A percentile compares a stretch with the other conserved stretches of the same genome.
Evolutionary conservation across 2,113 vertebrate genomes (phyloP).

Genomic region (Neodon shergylaensis): DNA sequence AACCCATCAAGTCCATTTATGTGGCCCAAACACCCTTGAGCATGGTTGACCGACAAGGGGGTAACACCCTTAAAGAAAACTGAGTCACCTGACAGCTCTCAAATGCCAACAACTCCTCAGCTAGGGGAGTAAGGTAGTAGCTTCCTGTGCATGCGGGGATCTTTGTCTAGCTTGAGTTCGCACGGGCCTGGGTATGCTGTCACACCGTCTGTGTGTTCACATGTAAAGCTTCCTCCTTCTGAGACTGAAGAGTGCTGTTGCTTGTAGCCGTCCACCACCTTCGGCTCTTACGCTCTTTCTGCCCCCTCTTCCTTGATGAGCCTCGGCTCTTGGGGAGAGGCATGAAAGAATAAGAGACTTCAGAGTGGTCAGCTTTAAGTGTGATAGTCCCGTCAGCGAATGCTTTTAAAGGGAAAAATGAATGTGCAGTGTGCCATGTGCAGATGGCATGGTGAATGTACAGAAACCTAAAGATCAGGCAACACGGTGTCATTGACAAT

Average conservation of each 20-base stretch:
- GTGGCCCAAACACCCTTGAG: not conserved
- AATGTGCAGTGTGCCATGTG: fast-evolving
- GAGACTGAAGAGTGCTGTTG: not conserved
- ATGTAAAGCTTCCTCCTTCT: too few relatives aligned
- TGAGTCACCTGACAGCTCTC: not conserved
- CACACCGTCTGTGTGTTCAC: not conserved
- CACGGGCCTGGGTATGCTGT: not conserved
- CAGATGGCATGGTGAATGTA: too few relatives aligned
- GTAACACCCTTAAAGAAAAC: not conserved
- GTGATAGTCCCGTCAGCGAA: not conserved
- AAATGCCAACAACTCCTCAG: not conserved
- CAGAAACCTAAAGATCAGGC: not conserved
- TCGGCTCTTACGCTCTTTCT: too few relatives aligned
- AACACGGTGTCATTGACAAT: fast-evolving
- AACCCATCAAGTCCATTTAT: not conserved
- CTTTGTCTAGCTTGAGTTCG: not conserved
- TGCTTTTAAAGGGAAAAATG: not conserved
- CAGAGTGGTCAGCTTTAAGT: not conserved
- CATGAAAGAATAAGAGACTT: not conserved
- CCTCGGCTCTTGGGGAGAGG: not conserved
- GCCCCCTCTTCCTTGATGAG: not conserved
- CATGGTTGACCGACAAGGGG: not conserved
- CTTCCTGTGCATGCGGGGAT: not conserved
- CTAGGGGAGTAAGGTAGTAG: too few relatives aligned
- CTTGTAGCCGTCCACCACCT: too few relatives aligned